phyloP scores from a whole-genome alignment of 2,888 invertebrate genomes.

The Drosophila pseudotakahashii region DNA sequence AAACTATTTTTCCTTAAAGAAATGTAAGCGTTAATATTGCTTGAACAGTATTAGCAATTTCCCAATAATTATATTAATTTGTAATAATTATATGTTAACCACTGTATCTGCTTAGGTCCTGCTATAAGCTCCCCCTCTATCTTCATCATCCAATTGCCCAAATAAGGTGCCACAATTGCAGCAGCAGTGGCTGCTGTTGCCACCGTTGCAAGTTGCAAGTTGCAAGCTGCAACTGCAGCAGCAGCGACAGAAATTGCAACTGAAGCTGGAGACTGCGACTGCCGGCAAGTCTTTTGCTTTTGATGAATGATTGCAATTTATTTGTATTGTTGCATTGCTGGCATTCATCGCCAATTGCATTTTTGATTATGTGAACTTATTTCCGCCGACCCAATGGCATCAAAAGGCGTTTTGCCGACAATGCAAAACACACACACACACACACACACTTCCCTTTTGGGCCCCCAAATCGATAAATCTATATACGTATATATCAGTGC shows the following conservation, averaged over 20 bases:
- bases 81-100: too few relatives aligned
- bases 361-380: constrained; percentile 75
- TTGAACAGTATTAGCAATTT: too few relatives aligned
- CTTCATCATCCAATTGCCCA: constrained; percentile 61
- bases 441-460: constrained; percentile 15
- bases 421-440: constrained; percentile 42
- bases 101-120: constrained; percentile 32
- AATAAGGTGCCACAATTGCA: constrained; percentile 77
- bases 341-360: constrained; percentile 71
- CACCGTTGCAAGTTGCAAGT: constrained; percentile 18
- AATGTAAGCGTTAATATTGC: too few relatives aligned
- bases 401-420: constrained; percentile 66
- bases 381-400: constrained; percentile 48
- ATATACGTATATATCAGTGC: background rate
- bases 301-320: constrained; percentile 79
- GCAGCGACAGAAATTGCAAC: constrained; percentile 67
- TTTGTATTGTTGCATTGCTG: constrained; percentile 79
- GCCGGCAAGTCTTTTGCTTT: constrained; percentile 68
- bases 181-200: constrained; percentile 38
- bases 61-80: background rate
- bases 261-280: constrained; percentile 9
- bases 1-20: too few relatives aligned
- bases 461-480: background rate
- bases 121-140: constrained; percentile 28
- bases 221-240: constrained; percentile 15